Conservation (phyloP, 2,797 vertebrate species). For the Labroides dimidiatus region DNA sequence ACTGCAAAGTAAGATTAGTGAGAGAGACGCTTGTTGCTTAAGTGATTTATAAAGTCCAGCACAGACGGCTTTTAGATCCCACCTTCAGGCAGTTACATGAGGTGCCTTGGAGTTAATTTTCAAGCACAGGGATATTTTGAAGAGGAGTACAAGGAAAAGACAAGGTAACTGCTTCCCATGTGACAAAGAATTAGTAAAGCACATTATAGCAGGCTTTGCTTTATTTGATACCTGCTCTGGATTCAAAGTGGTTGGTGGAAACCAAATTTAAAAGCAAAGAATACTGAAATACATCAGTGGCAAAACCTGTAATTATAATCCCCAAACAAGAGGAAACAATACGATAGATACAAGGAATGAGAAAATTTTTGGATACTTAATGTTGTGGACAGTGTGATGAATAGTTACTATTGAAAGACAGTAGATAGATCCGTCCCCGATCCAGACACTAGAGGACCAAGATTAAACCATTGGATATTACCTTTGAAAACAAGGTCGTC, state of each 20-base stretch:
- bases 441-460: constrained; percentile 17
- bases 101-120: constrained; percentile 48
- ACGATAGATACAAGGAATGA: neutral
- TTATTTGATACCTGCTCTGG: too few relatives aligned
- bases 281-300: neutral
- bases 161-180: constrained; percentile 34
- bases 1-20: constrained; percentile 1
- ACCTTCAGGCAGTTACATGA: constrained; percentile 37
- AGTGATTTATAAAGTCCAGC: constrained; percentile 23
- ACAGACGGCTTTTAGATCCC: constrained; percentile 20
- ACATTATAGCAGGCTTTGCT: neutral
- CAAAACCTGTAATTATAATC: neutral
- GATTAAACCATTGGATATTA: constrained; percentile 34
- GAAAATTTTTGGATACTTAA: neutral
- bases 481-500: constrained; percentile 6
- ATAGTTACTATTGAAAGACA: constrained; percentile 42
- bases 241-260: constrained; percentile 8
- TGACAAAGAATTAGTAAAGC: constrained; percentile 40
- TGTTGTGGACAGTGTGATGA: constrained; percentile 5
- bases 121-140: constrained; percentile 40
- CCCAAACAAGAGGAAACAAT: neutral
- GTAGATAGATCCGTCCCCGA: constrained; percentile 33
- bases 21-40: constrained; percentile 31
- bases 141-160: constrained; percentile 30
- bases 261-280: constrained; percentile 4